A percentile compares a stretch with the other conserved stretches of the same genome.
Conservation (phyloP, 2,113 vertebrate species). For the Nibea coibor region DNA sequence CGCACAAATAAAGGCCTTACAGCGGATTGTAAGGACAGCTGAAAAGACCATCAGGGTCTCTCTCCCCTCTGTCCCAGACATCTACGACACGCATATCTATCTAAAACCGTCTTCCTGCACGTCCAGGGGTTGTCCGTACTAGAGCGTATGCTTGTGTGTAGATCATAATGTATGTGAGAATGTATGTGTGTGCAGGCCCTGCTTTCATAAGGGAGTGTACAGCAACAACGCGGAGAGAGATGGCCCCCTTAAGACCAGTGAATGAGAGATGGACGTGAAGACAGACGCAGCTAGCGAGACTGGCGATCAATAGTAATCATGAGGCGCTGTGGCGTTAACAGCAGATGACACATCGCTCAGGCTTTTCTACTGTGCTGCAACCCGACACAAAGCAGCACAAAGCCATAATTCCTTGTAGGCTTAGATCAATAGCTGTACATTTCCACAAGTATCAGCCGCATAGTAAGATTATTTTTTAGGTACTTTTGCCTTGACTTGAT, state of each 20-base stretch:
- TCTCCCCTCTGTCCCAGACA: no score
- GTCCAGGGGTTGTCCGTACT: neutral
- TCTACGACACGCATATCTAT: no score
- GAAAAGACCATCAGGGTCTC: no score
- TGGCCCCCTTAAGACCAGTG: slow-evolving; percentile 75
- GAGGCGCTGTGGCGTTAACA: slow-evolving; percentile 77
- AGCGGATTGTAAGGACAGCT: no score
- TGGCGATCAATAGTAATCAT: slow-evolving; percentile 84
- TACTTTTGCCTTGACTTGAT: slow-evolving; percentile 16
- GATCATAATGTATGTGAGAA: neutral
- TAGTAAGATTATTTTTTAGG: slow-evolving; percentile 27
- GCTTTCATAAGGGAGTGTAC: slow-evolving; percentile 33
- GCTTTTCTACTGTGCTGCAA: slow-evolving; percentile 64
- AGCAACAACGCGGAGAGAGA: slow-evolving; percentile 59
- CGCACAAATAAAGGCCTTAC: neutral
- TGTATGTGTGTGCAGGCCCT: slow-evolving; percentile 1
- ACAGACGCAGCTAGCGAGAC: slow-evolving; percentile 74
- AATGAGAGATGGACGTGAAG: slow-evolving; percentile 76
- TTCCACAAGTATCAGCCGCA: slow-evolving; percentile 57
- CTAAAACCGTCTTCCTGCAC: neutral
- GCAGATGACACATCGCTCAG: slow-evolving; percentile 80
- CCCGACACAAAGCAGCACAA: slow-evolving; percentile 63
- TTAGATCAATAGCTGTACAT: slow-evolving; percentile 69
- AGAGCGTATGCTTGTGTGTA: neutral
- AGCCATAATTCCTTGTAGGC: slow-evolving; percentile 57